These are phyloP conservation scores for Stegodyphus mimosarum DNA, from an alignment of 1,140 invertebrate species.

Conservation along the genomic window DNA sequence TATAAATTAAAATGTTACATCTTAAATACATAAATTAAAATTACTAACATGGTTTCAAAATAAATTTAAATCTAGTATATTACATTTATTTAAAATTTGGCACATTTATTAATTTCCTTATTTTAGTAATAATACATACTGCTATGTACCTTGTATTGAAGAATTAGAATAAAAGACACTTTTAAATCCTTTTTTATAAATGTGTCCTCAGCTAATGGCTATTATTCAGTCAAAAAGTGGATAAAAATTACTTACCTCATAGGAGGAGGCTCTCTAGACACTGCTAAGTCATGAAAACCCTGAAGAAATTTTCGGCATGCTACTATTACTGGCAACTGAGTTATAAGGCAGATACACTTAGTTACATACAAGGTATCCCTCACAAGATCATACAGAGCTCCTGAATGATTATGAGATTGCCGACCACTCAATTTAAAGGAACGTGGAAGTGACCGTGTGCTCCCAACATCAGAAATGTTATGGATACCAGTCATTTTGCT, in stretches of 20 bases:
- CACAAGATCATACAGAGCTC: slow-evolving; percentile 85
- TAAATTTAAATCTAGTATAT: no score
- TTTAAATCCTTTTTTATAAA: no score
- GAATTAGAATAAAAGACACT: no score
- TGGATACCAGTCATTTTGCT: slow-evolving; percentile 51
- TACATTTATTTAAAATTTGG: no score
- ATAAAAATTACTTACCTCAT: slow-evolving; percentile 67
- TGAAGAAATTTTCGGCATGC: slow-evolving; percentile 86
- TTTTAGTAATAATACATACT: no score
- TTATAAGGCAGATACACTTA: slow-evolving; percentile 93
- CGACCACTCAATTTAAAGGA: slow-evolving; percentile 87
- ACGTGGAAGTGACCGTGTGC: slow-evolving; percentile 83
- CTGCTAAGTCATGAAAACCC: slow-evolving; percentile 82
- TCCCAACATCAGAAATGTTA: slow-evolving; percentile 68
- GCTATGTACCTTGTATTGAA: no score
- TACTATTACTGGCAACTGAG: slow-evolving; percentile 86
- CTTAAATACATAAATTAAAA: no score
- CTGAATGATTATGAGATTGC: slow-evolving; percentile 73
- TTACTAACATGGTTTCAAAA: no score
- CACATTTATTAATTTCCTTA: no score
- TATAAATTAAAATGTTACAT: no score
- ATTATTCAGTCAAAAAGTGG: no score
- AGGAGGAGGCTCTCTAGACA: slow-evolving; percentile 55
- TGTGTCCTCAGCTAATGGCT: no score
- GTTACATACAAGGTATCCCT: slow-evolving; percentile 94